Evolutionary conservation across 1,140 invertebrate species (phyloP).

Genomic region (Dryas iulia): DNA sequence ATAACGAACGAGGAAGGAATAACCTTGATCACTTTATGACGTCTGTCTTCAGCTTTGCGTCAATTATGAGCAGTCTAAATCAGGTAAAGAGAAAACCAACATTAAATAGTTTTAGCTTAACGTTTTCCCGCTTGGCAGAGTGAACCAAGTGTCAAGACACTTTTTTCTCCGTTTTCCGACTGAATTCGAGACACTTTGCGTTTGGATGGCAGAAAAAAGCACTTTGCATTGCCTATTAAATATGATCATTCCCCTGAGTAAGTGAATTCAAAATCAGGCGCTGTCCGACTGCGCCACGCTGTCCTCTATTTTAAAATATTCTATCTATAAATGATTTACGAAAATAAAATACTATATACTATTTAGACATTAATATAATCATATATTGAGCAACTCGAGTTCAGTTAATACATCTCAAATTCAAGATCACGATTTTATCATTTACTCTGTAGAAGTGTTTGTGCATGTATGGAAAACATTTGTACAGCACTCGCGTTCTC

Average conservation of each 20-base stretch:
- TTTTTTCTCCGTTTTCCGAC: no score
- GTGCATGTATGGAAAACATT: slow-evolving; percentile 48
- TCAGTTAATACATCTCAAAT: slow-evolving; percentile 33
- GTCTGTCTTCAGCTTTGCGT: slow-evolving; percentile 14
- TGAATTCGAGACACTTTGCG: no score
- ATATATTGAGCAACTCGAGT: background rate
- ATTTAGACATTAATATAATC: background rate
- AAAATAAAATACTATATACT: background rate
- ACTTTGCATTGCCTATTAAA: no score
- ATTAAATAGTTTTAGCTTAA: no score
- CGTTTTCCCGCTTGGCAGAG: no score
- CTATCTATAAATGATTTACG: background rate
- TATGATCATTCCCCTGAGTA: no score
- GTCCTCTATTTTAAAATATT: background rate
- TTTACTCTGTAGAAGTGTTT: slow-evolving; percentile 47
- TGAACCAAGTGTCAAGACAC: no score
- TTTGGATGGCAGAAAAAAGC: no score
- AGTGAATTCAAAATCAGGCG: no score
- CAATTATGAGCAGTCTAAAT: slow-evolving; percentile 23
- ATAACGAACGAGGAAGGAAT: slow-evolving; percentile 14
- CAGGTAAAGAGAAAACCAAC: slow-evolving; percentile 3
- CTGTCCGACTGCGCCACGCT: no score
- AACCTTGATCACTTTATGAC: slow-evolving; percentile 32
- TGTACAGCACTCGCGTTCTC: slow-evolving; percentile 43
- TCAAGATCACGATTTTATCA: slow-evolving; percentile 46